Percentiles rank a stretch among this genome's conserved stretches.
Evolutionary conservation across 2,888 invertebrate genomes (phyloP).

Genomic region (Cheilosia grossa): DNA sequence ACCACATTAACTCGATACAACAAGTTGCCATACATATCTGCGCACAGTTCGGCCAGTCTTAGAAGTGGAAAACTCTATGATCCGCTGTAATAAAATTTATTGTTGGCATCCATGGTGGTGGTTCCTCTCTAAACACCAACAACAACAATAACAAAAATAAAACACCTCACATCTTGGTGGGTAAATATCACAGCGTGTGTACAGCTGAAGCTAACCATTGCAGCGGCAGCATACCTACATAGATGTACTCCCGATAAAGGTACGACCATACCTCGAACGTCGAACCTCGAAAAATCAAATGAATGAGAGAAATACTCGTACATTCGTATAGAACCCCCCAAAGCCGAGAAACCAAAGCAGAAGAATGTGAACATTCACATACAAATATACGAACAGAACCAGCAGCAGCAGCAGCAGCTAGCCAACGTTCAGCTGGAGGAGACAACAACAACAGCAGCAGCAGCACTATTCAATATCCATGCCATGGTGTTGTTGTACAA

Average conservation of each 20-base stretch:
- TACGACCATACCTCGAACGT: slow-evolving; percentile 51
- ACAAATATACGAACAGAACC: not conserved
- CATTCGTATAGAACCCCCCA: slow-evolving; percentile 73
- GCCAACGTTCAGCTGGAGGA: slow-evolving; percentile 46
- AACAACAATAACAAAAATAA: slow-evolving; percentile 29
- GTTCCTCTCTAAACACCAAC: slow-evolving; percentile 50
- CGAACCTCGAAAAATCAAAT: slow-evolving; percentile 69
- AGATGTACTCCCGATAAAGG: slow-evolving; percentile 71
- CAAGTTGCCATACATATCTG: slow-evolving; percentile 49
- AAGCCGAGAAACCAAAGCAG: slow-evolving; percentile 62
- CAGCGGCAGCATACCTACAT: slow-evolving; percentile 59
- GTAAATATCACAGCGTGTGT: slow-evolving; percentile 30
- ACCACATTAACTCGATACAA: slow-evolving; percentile 46
- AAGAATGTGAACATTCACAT: slow-evolving; percentile 72
- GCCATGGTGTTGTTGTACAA: slow-evolving; percentile 33
- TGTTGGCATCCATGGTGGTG: slow-evolving; percentile 65
- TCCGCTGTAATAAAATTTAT: slow-evolving; percentile 72
- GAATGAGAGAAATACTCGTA: slow-evolving; percentile 58
- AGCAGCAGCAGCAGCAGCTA: slow-evolving; percentile 36
- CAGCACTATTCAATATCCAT: slow-evolving; percentile 27
- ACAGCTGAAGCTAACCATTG: slow-evolving; percentile 11
- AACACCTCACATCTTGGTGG: slow-evolving; percentile 49
- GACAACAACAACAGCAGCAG: slow-evolving; percentile 19
- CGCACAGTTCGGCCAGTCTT: slow-evolving; percentile 31
- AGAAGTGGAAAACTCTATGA: slow-evolving; percentile 60